Conservation (phyloP, 2,113 vertebrate species). For the Seriola rivoliana region DNA sequence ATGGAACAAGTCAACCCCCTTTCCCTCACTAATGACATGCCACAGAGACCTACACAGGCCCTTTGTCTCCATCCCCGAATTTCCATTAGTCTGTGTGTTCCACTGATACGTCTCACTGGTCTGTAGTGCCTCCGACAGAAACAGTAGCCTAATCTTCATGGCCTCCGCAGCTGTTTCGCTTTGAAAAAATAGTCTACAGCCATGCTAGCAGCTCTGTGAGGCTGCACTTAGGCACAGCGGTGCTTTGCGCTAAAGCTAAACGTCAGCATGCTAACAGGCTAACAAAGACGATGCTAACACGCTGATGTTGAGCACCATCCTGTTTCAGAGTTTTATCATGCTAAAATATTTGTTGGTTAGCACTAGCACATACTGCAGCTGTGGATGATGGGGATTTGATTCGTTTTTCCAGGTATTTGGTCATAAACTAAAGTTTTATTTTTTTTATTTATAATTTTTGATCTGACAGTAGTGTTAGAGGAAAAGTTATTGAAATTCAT, state of each 20-base stretch:
- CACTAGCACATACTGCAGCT: too few species aligned
- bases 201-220: neutral
- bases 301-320: neutral
- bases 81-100: constrained; percentile 67
- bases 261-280: neutral
- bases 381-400: too few species aligned
- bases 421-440: too few species aligned
- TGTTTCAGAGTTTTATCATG: too few species aligned
- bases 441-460: too few species aligned
- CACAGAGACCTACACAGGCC: constrained; percentile 59
- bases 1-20: constrained; percentile 71
- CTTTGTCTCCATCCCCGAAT: constrained; percentile 65
- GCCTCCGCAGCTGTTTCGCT: constrained; percentile 11
- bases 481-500: too few species aligned
- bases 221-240: neutral
- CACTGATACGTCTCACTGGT: constrained; percentile 48
- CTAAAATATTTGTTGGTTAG: too few species aligned
- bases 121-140: constrained; percentile 37
- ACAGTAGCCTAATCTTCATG: constrained; percentile 33
- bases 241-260: neutral
- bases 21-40: constrained; percentile 70
- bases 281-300: neutral
- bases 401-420: too few species aligned
- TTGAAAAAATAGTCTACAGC: constrained; percentile 8
- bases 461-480: too few species aligned